These are phyloP conservation scores for Caenorhabditis sp. DNA, from an alignment of 2,888 invertebrate species.

Conservation along the genomic window DNA sequence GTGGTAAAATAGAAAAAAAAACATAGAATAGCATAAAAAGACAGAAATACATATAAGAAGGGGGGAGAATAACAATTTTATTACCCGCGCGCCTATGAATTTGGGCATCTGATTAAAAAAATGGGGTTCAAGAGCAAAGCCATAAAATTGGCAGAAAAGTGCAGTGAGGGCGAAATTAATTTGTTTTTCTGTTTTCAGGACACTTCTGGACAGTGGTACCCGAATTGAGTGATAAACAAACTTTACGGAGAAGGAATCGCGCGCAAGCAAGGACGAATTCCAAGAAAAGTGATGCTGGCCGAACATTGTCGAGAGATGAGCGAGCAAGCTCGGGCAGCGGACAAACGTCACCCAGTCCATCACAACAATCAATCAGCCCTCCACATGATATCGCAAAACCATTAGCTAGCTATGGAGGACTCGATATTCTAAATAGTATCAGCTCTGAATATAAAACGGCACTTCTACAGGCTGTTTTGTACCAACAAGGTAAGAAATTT, in stretches of 20 bases:
- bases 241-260: conserved; percentile 52
- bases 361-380: conserved; percentile 42
- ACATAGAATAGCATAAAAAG: neutral
- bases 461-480: conserved; percentile 42
- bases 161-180: neutral
- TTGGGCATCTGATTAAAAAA: neutral
- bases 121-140: neutral
- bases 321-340: conserved; percentile 39
- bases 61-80: conserved; percentile 22
- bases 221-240: conserved; percentile 67
- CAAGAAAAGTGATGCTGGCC: conserved; percentile 21
- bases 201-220: conserved; percentile 70
- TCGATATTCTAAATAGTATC: conserved; percentile 20
- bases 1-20: neutral
- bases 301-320: conserved; percentile 40
- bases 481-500: conserved; percentile 42
- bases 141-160: conserved; percentile 1
- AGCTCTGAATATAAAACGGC: conserved; percentile 32
- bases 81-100: neutral
- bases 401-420: conserved; percentile 28
- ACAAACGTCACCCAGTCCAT: conserved; percentile 47
- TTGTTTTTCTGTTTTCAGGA: conserved; percentile 44
- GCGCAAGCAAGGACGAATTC: conserved; percentile 28
- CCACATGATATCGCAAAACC: conserved; percentile 53
- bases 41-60: neutral